Percentiles rank a stretch among this genome's conserved stretches.
Conservation (phyloP, 2,797 vertebrate genomes). For the Microchirus variegatus region DNA sequence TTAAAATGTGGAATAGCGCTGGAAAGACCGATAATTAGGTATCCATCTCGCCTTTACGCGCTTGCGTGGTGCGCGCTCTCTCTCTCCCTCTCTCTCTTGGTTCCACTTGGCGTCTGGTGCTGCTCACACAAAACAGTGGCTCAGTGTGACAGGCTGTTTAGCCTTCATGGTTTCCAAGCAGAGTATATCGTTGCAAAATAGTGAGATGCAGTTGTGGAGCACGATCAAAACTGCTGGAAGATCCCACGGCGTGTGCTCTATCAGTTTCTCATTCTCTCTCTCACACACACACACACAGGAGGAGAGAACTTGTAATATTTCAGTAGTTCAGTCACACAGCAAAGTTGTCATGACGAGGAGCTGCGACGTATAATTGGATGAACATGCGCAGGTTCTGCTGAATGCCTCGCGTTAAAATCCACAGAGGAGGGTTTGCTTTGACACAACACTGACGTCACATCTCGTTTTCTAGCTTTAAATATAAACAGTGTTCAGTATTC, state of each 20-base stretch:
- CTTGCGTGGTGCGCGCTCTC: slow-evolving; percentile 61
- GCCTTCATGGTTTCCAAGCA: slow-evolving; percentile 36
- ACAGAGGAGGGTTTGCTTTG: slow-evolving; percentile 24
- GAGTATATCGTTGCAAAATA: too few relatives aligned
- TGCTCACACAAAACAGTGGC: slow-evolving; percentile 39
- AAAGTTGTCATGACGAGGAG: slow-evolving; percentile 67
- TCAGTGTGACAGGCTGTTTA: slow-evolving; percentile 38
- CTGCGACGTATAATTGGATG: slow-evolving; percentile 51
- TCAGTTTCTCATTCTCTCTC: slow-evolving; percentile 30
- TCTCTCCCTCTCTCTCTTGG: slow-evolving; percentile 30
- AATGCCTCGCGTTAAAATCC: slow-evolving; percentile 17
- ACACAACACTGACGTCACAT: slow-evolving; percentile 72
- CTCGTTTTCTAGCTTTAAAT: background rate
- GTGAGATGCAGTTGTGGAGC: too few relatives aligned
- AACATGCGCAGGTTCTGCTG: slow-evolving; percentile 23
- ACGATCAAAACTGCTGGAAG: slow-evolving; percentile 24
- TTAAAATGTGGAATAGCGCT: slow-evolving; percentile 54
- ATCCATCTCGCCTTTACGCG: slow-evolving; percentile 65
- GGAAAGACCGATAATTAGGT: slow-evolving; percentile 60
- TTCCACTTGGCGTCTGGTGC: slow-evolving; percentile 53
- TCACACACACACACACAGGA: background rate
- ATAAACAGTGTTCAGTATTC: too few relatives aligned
- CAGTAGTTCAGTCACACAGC: slow-evolving; percentile 61
- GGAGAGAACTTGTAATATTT: slow-evolving; percentile 17
- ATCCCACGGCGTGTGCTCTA: slow-evolving; percentile 55